Percentiles rank a stretch among this genome's conserved stretches.
These are phyloP conservation scores for Eumaeus atala DNA, from an alignment of 1,140 invertebrate genomes.

Conservation along the genomic window DNA sequence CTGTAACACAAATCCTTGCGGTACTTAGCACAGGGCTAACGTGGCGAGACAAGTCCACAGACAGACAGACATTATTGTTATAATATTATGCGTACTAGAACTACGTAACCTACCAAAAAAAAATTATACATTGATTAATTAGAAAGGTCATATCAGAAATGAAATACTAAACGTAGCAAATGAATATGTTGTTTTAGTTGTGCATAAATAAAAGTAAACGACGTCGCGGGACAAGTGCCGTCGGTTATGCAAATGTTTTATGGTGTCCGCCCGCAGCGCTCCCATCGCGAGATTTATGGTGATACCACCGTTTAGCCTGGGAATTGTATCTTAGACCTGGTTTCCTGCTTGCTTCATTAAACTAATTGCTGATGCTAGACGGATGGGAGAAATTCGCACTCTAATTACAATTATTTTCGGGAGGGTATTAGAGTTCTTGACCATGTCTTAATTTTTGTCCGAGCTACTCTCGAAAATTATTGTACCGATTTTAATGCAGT, in stretches of 20 bases:
- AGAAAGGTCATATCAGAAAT: not conserved
- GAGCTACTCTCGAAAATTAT: no score
- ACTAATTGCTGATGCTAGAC: not conserved
- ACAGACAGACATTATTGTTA: no score
- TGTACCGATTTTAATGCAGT: no score
- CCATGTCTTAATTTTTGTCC: no score
- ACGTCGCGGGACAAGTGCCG: slow-evolving; percentile 31
- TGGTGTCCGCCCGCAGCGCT: slow-evolving; percentile 28
- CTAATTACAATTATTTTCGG: not conserved
- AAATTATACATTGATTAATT: slow-evolving; percentile 1
- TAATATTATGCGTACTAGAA: no score
- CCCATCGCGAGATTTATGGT: slow-evolving; percentile 22
- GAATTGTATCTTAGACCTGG: slow-evolving; percentile 18
- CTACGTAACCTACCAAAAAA: no score
- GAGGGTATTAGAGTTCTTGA: not conserved
- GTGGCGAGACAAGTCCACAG: no score
- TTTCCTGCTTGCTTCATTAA: slow-evolving; percentile 19
- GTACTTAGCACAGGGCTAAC: no score
- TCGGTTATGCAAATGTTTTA: slow-evolving; percentile 54
- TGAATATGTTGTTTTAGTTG: slow-evolving; percentile 28
- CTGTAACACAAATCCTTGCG: no score
- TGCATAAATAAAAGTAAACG: slow-evolving; percentile 35
- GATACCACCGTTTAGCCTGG: slow-evolving; percentile 16
- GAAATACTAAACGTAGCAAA: slow-evolving; percentile 17
- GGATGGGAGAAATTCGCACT: not conserved